Base-by-base conservation (phyloP, 1,140 invertebrate genomes). In the Drosophila chauvacae region DNA sequence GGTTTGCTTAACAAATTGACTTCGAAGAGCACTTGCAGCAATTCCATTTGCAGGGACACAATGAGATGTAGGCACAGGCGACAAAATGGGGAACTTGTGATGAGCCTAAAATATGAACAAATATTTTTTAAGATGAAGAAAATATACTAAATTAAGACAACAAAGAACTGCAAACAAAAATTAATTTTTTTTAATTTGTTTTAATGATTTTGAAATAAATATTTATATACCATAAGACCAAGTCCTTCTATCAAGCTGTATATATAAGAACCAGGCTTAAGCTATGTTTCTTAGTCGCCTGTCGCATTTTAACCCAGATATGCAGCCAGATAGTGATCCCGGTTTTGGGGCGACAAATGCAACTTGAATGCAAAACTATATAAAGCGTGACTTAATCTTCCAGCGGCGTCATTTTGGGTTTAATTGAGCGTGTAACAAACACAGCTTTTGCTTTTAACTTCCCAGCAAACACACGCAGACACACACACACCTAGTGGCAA, bases 351-450 rank as follows among this genome's bases (percentile, higher is more conserved):
- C 48, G 11, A 64, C 65, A 39, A 85, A 65, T 60, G 66, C 45
- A 42, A 68, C 64, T 66, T 48, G 58, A 81, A 81, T 65, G 48
- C 56, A 70, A 75, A 78, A 73, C 73, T 84, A 80, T 78, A 81
- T 66, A 90, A 88, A 90, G 70, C 81, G 78, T 88, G 84, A 88
- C 85, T 88, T 79, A 75, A 84, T 81, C 79, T 84, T 88, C 69
- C 84, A 72, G 78, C 71, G 66, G 77, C 79, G 86, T 88, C 85
- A 90, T 90, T 88, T 88, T 64, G 64, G 65, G 84, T 75, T 90
- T 88, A 88, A 88, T 88, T 88, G 84, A 81, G 84, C 84, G 57
- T 88, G 84, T 88, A 88, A 88, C 84, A 73, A 90, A 73, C 70
- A 77, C 55, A 78, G 78, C 81, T 84, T 79, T 78, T 63, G 74